Evolutionary conservation across 2,113 vertebrate genomes (phyloP).

Genomic region (Sylvia atricapilla): DNA sequence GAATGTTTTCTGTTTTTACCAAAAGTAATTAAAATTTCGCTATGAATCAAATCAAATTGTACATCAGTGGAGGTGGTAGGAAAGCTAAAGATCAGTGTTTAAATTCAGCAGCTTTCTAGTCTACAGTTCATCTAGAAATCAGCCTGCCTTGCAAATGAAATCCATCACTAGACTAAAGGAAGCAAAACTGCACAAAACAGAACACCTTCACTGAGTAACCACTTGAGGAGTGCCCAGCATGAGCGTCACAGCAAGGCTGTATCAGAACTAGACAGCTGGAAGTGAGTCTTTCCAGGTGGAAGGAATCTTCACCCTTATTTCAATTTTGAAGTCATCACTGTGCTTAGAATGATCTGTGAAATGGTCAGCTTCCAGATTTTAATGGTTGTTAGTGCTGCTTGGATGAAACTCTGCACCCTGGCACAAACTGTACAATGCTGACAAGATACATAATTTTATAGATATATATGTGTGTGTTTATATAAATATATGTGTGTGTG

Average conservation of each 20-base stretch:
- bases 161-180: neutral
- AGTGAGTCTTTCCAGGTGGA: neutral
- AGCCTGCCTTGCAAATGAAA: neutral
- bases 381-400: neutral
- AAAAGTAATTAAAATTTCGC: neutral
- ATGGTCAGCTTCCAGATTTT: neutral
- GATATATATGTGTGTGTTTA: neutral
- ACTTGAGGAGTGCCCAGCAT: neutral
- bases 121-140: neutral
- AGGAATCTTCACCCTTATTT: neutral
- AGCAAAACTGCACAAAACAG: neutral
- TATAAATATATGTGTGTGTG: no score
- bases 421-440: neutral
- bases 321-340: neutral
- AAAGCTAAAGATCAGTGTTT: slow-evolving; percentile 19
- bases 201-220: neutral
- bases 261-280: neutral
- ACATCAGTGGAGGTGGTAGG: neutral
- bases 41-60: neutral
- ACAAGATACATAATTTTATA: neutral
- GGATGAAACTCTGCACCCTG: neutral
- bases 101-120: neutral
- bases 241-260: neutral
- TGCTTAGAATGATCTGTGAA: neutral
- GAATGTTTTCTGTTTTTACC: neutral